Evolutionary conservation across 2,113 vertebrate species (phyloP), one percentile per base, ranked within the genome.

Genomic region (Panthera leo): DNA sequence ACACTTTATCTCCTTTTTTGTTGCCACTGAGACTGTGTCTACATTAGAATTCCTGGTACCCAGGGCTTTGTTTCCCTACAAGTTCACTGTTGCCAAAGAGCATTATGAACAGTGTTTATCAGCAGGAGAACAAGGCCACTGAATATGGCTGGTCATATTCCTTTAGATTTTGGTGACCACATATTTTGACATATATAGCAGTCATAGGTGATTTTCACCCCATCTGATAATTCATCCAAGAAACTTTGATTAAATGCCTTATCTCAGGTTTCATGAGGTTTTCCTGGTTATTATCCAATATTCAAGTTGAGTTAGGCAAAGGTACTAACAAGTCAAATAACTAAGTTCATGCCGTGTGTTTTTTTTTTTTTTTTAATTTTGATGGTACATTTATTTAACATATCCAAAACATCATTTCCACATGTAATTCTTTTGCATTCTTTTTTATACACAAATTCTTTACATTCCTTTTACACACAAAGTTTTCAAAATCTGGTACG

Each of bases 101-200:
- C 92, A 95, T 73, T 89, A 94, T 16, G 89, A 98, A 89, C 25
- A 70, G 25, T 94, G 76, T 94, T 97, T 93, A 92, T 78, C 27
- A 85, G 58, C 45, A 76, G 89, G 84, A 55, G 36, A 89, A 67
- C 58, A 83, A 95, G 92, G 71, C 76, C 84, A 71, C 68, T 63
- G 84, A 70, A 71, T 85, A 29, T 7, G 15, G 91, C 31, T 95
- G 78, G 51, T 78, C 58, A 61, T 61, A 89, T 89, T 95, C 36
- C 48, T 97, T 53, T 95, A 87, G 90, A 51, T 85, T 94, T 96
- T 91, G 78, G 63, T 91, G 80, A 94, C 85, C 86, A 70, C 36
- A 92, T 92, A 97, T 90, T 97, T 95, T 79, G 93, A 97, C 89
- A 93, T 94, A 67, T 48, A 89, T 90, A 85, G 75, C 34, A 94